Percentiles rank a stretch among this genome's conserved stretches.
These are phyloP conservation scores for Papilio gigon DNA, from an alignment of 2,888 invertebrate species.

Conservation along the genomic window DNA sequence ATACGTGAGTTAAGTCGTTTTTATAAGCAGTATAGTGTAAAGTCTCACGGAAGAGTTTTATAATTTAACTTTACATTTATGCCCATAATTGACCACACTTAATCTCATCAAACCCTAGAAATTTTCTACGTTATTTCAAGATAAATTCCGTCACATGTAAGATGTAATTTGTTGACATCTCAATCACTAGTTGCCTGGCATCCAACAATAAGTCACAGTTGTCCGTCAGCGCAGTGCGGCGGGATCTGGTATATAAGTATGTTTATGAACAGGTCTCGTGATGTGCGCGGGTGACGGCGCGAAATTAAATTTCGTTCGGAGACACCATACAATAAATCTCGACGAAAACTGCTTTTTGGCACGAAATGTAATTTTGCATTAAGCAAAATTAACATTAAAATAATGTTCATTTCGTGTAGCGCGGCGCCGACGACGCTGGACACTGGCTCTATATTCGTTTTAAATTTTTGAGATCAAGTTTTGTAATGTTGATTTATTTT, in stretches of 20 bases:
- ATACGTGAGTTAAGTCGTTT: too few relatives aligned
- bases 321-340: conserved; percentile 20
- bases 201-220: neutral
- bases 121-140: too few relatives aligned
- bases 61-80: too few relatives aligned
- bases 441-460: neutral
- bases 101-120: too few relatives aligned
- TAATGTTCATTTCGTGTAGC: conserved; percentile 15
- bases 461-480: conserved; percentile 4
- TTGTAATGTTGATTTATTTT: neutral
- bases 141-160: neutral
- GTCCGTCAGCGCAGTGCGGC: neutral
- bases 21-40: too few relatives aligned
- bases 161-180: neutral
- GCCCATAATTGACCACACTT: too few relatives aligned
- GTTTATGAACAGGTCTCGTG: neutral
- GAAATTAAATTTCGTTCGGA: conserved; percentile 22
- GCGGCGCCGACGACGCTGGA: too few relatives aligned
- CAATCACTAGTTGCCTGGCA: neutral
- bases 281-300: conserved; percentile 16
- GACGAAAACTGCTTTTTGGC: conserved; percentile 25
- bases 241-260: conserved; percentile 1
- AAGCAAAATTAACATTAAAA: conserved; percentile 25
- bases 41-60: too few relatives aligned
- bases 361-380: conserved; percentile 25